Percentiles rank a stretch among this genome's conserved stretches.
Evolutionary conservation across 2,113 vertebrate genomes (phyloP).

Genomic region (Brachypodius melanocephalos): DNA sequence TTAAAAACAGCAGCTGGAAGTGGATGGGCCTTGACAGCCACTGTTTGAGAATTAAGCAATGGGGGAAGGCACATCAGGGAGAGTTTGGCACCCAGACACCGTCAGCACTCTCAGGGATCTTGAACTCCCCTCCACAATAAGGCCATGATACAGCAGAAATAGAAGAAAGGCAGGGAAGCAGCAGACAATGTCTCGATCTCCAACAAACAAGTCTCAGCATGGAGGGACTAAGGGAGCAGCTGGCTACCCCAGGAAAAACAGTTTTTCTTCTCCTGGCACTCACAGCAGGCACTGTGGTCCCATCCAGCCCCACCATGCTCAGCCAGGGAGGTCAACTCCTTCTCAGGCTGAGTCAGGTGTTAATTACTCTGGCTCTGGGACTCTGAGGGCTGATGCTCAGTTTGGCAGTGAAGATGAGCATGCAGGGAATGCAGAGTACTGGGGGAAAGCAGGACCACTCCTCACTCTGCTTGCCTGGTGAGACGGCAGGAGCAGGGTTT

Average conservation of each 20-base stretch:
- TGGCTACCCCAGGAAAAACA: not conserved
- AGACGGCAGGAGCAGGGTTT: not conserved
- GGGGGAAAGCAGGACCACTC: not conserved
- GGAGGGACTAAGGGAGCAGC: not conserved
- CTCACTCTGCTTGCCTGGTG: not conserved
- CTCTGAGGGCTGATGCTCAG: not conserved
- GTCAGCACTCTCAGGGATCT: not conserved
- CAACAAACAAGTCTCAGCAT: not conserved
- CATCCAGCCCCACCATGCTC: not conserved
- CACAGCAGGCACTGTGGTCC: not conserved
- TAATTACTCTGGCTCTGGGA: not conserved
- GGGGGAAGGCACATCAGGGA: not conserved
- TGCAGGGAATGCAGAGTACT: not conserved
- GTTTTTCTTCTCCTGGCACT: not conserved
- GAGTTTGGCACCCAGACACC: not conserved
- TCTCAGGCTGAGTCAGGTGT: fast-evolving
- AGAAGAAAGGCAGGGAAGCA: not conserved
- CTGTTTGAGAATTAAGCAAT: not conserved
- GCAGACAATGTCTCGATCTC: not conserved
- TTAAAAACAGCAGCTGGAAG: not conserved
- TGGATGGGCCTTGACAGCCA: not conserved
- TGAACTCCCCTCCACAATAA: fast-evolving
- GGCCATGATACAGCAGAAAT: fast-evolving
- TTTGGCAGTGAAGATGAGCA: not conserved
- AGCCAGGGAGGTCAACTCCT: not conserved